Conservation (phyloP, 2,113 vertebrate genomes). For the Herpetotheres cachinnans region DNA sequence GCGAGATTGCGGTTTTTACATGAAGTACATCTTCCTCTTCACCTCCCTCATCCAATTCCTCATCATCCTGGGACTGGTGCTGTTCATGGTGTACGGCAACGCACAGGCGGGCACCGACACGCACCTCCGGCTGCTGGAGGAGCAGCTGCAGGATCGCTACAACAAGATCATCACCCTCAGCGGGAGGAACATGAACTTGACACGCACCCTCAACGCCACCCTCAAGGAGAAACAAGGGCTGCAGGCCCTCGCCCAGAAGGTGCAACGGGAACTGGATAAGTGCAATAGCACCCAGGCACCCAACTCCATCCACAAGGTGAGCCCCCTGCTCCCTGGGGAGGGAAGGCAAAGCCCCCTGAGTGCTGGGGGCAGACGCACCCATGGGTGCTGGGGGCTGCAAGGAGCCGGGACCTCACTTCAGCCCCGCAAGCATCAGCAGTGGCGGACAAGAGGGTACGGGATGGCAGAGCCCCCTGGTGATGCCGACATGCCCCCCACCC, state of each 20-base stretch:
- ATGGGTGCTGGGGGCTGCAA: background rate
- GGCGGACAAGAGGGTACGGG: rapidly evolving
- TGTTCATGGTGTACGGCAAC: constrained; percentile 92
- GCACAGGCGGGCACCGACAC: constrained; percentile 78
- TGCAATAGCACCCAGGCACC: constrained; percentile 58
- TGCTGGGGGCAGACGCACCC: background rate
- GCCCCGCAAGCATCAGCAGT: background rate
- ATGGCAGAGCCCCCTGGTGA: background rate
- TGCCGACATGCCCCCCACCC: rapidly evolving
- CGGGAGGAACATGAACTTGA: constrained; percentile 64
- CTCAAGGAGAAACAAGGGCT: background rate
- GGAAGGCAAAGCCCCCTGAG: background rate
- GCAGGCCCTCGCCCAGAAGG: background rate
- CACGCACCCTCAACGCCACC: constrained; percentile 66
- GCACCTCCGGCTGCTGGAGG: constrained; percentile 77
- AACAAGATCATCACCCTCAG: constrained; percentile 52
- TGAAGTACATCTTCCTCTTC: constrained; percentile 90
- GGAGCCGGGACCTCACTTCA: background rate
- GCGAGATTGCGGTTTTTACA: constrained; percentile 74
- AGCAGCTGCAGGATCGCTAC: constrained; percentile 66
- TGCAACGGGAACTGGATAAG: constrained; percentile 47
- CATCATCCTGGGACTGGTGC: constrained; percentile 91
- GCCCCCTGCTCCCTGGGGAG: rapidly evolving
- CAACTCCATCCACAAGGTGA: background rate
- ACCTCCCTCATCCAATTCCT: constrained; percentile 91